phyloP scores from a whole-genome alignment of 2,797 vertebrate species.

The Calcarius lapponicus region DNA sequence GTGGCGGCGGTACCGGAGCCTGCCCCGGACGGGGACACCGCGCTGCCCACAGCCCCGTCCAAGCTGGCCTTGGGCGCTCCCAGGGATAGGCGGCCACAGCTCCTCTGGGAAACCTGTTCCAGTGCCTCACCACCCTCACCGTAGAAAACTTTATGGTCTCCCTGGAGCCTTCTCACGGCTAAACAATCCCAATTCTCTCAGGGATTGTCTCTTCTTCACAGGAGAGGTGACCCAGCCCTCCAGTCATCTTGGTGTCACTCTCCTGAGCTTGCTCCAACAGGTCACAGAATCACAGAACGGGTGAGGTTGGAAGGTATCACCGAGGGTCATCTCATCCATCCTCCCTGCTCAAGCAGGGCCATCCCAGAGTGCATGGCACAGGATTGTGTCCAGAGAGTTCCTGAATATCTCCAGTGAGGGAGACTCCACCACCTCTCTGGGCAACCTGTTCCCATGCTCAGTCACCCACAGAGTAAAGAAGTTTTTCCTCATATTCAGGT shows the following conservation, averaged over 20 bases:
- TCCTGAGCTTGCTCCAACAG: background rate
- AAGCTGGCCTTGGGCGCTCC: rapidly evolving
- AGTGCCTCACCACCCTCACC: background rate
- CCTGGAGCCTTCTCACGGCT: background rate
- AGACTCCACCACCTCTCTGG: background rate
- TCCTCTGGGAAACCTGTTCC: background rate
- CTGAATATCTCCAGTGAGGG: background rate
- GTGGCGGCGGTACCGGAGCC: rapidly evolving
- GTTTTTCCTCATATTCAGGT: background rate
- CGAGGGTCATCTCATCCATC: rapidly evolving
- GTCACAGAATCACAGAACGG: background rate
- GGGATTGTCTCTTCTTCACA: background rate
- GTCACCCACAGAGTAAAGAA: background rate
- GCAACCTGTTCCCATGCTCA: background rate
- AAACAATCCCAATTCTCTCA: background rate
- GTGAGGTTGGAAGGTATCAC: background rate
- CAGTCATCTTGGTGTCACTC: background rate
- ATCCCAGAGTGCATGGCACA: background rate
- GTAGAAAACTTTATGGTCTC: background rate
- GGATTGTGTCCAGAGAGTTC: rapidly evolving
- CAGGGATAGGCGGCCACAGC: too few species aligned
- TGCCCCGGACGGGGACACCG: rapidly evolving
- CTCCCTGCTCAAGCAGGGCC: background rate
- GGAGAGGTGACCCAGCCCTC: background rate
- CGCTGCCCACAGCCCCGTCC: background rate